Evolutionary conservation across 2,113 vertebrate genomes (phyloP).

Genomic region (Siphamia tubifer): DNA sequence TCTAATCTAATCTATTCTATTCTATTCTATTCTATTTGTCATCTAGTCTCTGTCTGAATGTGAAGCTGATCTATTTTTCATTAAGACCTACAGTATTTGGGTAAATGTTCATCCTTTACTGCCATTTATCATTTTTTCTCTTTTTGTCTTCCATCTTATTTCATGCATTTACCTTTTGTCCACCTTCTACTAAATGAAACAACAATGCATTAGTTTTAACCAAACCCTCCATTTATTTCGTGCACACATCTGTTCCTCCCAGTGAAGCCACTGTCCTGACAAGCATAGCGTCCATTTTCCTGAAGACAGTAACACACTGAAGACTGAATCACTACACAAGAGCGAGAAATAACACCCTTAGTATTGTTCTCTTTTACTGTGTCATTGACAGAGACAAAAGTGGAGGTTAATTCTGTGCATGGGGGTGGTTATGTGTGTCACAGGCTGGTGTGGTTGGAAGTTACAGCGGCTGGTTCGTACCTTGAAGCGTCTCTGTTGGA

Average conservation of each 20-base stretch:
- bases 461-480: neutral
- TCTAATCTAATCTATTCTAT: too few relatives aligned
- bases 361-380: neutral
- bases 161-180: neutral
- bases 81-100: neutral
- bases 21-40: neutral
- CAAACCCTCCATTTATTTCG: slow-evolving; percentile 59
- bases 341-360: neutral
- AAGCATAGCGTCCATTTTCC: slow-evolving; percentile 11
- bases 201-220: slow-evolving; percentile 53
- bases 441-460: neutral
- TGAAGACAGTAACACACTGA: neutral
- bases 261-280: slow-evolving; percentile 34
- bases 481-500: neutral
- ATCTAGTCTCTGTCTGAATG: neutral
- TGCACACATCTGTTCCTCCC: slow-evolving; percentile 48
- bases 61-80: neutral
- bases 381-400: slow-evolving; percentile 1
- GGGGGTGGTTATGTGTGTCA: neutral
- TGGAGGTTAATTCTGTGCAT: neutral
- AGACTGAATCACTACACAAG: slow-evolving; percentile 11
- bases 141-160: slow-evolving; percentile 6
- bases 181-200: slow-evolving; percentile 28
- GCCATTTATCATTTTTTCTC: neutral
- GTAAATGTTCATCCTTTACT: neutral